A percentile compares a stretch with the other conserved stretches of the same genome.
Conservation (phyloP, 2,113 vertebrate species). For the Brachyhypopomus occidentalis region DNA sequence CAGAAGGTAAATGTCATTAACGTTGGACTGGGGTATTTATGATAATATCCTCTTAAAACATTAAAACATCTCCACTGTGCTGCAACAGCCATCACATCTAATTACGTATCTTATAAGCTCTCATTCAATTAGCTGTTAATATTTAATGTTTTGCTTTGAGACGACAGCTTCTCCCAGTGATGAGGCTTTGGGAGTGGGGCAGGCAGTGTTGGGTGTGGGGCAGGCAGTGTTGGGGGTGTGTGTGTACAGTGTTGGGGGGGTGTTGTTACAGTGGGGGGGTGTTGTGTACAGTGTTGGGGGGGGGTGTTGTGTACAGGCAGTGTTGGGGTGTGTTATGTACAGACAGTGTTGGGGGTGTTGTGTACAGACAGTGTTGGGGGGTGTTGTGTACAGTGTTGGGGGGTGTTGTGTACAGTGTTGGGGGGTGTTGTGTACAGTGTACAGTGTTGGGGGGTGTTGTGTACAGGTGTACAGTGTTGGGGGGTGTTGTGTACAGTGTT, state of each 20-base stretch:
- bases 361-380: no score
- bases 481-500: no score
- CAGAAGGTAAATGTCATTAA: slow-evolving; percentile 34
- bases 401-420: no score
- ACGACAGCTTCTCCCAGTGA: background rate
- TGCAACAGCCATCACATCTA: background rate
- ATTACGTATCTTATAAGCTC: slow-evolving; percentile 42
- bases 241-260: background rate
- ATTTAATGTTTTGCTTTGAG: slow-evolving; percentile 41
- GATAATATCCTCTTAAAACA: background rate
- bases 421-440: no score
- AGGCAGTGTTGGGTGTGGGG: background rate
- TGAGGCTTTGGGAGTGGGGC: background rate
- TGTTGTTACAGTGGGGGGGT: background rate
- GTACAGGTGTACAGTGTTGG: no score
- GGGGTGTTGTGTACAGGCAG: no score
- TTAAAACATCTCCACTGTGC: background rate
- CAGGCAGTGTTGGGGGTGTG: background rate
- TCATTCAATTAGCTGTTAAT: slow-evolving; percentile 45
- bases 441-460: no score
- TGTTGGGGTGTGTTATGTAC: no score
- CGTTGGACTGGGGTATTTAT: slow-evolving; percentile 25
- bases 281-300: background rate
- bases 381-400: no score
- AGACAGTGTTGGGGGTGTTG: no score